Evolutionary conservation across 2,113 vertebrate species (phyloP).

Genomic region (Proteles cristata): DNA sequence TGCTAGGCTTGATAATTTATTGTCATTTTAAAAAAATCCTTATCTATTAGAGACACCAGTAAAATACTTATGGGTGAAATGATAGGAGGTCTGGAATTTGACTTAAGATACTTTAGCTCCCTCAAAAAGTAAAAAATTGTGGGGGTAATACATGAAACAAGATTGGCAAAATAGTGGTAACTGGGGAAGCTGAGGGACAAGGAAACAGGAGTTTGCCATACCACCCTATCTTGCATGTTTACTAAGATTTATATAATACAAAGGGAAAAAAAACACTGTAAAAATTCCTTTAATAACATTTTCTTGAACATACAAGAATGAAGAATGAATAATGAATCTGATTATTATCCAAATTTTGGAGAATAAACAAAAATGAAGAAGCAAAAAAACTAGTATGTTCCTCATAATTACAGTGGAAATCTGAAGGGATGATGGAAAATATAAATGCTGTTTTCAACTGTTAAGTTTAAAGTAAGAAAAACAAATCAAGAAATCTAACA

Average conservation of each 20-base stretch:
- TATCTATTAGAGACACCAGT: neutral
- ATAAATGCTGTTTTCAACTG: neutral
- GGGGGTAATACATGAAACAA: neutral
- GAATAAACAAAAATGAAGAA: neutral
- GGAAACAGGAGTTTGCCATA: neutral
- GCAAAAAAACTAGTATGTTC: neutral
- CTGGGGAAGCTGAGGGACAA: neutral
- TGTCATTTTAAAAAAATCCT: neutral
- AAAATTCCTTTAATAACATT: neutral
- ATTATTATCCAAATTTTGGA: neutral
- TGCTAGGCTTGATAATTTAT: neutral
- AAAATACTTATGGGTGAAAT: neutral
- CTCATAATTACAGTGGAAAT: neutral
- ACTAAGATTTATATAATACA: neutral
- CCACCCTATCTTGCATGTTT: neutral
- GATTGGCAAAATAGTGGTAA: neutral
- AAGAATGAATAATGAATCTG: constrained; percentile 14
- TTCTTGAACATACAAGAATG: neutral
- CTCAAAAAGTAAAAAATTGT: neutral
- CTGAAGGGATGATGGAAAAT: neutral
- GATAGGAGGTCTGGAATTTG: neutral
- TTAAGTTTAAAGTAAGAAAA: constrained; percentile 34
- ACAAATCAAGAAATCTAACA: neutral
- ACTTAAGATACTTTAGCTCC: neutral
- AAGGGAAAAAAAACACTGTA: neutral